phyloP scores from a whole-genome alignment of 2,888 invertebrate species.

The Elysia crispata region DNA sequence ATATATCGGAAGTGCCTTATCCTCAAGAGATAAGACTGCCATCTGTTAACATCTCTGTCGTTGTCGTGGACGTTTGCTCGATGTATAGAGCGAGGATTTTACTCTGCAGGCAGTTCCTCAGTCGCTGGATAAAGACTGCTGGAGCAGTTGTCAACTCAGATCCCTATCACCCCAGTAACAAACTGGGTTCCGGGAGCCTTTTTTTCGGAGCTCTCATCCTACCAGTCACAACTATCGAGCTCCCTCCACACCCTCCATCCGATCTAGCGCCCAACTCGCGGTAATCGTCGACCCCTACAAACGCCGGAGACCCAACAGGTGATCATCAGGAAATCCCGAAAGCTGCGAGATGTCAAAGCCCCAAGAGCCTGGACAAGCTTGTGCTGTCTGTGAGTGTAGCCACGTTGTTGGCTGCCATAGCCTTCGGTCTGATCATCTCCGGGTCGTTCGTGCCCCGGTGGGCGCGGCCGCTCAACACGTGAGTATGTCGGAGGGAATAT shows the following conservation, averaged over 20 bases:
- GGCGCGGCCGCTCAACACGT: slow-evolving; percentile 50
- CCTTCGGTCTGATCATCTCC: slow-evolving; percentile 46
- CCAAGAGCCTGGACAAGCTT: slow-evolving; percentile 50
- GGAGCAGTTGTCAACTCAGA: too few species aligned
- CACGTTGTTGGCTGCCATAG: slow-evolving; percentile 46
- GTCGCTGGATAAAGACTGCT: too few species aligned
- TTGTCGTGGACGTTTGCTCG: too few species aligned
- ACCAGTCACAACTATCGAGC: neutral
- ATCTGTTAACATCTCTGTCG: too few species aligned
- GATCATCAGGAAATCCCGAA: neutral
- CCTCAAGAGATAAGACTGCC: too few species aligned
- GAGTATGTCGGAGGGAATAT: slow-evolving; percentile 49
- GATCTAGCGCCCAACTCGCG: too few species aligned
- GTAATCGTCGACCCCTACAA: slow-evolving; percentile 9
- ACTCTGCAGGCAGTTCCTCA: too few species aligned
- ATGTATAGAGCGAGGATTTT: too few species aligned
- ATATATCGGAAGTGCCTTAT: too few species aligned
- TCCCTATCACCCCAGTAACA: too few species aligned
- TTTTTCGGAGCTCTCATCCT: too few species aligned
- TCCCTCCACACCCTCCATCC: slow-evolving; percentile 23
- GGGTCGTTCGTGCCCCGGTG: slow-evolving; percentile 55
- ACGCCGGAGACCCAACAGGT: neutral
- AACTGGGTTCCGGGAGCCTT: too few species aligned
- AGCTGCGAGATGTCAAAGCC: slow-evolving; percentile 46
- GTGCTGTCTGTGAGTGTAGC: slow-evolving; percentile 47